Percentiles rank a stretch among this genome's conserved stretches.
Evolutionary conservation across 2,797 vertebrate species (phyloP).

Genomic region (Gallirallus australis): DNA sequence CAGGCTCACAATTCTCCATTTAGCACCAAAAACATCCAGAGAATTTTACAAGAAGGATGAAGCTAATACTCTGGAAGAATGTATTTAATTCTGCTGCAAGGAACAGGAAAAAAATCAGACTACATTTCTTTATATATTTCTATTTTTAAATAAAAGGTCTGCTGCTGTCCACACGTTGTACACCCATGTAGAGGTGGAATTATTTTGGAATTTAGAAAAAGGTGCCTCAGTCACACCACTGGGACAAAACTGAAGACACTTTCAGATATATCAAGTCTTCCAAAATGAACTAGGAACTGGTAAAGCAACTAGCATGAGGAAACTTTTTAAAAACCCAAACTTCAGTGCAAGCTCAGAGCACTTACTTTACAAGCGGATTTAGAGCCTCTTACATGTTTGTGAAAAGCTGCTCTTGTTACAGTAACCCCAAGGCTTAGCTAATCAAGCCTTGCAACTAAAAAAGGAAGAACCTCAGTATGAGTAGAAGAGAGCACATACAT

Average conservation of each 20-base stretch:
- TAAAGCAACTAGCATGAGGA: background rate
- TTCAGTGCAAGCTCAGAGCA: background rate
- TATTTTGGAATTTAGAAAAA: background rate
- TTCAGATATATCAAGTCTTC: background rate
- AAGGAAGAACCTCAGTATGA: background rate
- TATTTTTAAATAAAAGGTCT: background rate
- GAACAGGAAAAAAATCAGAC: background rate
- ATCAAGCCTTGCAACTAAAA: background rate
- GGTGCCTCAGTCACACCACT: background rate
- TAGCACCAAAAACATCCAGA: conserved; percentile 48
- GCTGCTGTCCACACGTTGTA: background rate
- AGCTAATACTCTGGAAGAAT: background rate
- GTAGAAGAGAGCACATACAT: background rate
- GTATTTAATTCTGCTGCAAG: background rate
- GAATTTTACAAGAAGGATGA: conserved; percentile 9
- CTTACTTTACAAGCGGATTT: background rate
- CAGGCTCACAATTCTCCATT: background rate
- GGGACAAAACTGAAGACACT: background rate
- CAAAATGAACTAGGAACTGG: background rate
- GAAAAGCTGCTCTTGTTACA: background rate
- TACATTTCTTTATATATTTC: background rate
- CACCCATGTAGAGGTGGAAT: background rate
- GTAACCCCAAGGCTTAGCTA: background rate
- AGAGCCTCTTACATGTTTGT: background rate
- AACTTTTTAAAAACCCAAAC: background rate